Base-by-base conservation (phyloP, 2,113 vertebrate genomes). In the Sterrhoptilus dennistouni region DNA sequence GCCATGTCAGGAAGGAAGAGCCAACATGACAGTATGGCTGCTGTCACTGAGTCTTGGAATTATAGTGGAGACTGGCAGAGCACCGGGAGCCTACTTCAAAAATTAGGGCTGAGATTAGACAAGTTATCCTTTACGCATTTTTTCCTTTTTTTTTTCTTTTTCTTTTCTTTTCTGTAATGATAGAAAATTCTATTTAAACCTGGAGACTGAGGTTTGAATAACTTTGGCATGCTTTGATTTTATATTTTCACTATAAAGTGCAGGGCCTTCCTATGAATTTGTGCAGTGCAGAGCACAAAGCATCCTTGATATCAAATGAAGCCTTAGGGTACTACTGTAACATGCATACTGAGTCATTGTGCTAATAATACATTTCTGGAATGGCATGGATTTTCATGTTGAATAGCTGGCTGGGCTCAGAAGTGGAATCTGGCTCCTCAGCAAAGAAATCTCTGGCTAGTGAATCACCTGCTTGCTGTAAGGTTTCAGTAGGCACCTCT, bases 311-410 rank as follows among this genome's bases (percentile, higher is more conserved):
- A 29, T 40, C 31, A 15, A 78, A 16, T 6, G 40, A 57, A 84
- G 74, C 77, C 53, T 87, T 29, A 56, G 91, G 83, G 22, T 75
- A 28, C 47, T 85, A 11, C 57, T 74, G 78, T 47, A 52, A 80
- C 12, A 72, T 20, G 31, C 10, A 10, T 54, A 59, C 63, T 74
- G 63, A 93, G 54, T 72, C 60, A 80, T 54, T 6, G 5, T 59
- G 69, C 85, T 94, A 81, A 83, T 61, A 93, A 87, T 88, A 36
- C 42, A 31, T 63, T 69, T 74, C 42, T 86, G 79, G 50, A 69
- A 80, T 63, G 53, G 53, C 63, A 4, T 35, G 52, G 64, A 38
- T 81, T 74, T 90, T 87, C 76, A 12, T n/a, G 35, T 42, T 63
- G 68, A 74, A 68, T 65, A 65, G 61, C 60, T 84, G 86, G 53